phyloP scores from a whole-genome alignment of 2,113 vertebrate genomes.

The Coracopsis vasa region DNA sequence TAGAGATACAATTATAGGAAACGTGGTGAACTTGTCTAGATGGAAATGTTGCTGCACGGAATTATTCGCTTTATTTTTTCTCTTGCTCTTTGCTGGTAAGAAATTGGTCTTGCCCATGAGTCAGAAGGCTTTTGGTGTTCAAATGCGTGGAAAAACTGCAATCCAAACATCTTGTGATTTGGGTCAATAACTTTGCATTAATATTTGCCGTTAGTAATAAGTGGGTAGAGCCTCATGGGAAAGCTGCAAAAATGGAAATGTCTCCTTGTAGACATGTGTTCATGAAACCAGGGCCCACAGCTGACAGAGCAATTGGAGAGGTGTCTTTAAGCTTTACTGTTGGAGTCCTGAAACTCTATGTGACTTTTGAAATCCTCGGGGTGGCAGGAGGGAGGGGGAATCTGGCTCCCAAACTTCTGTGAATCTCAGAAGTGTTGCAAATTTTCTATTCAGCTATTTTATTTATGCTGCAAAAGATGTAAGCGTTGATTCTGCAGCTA shows the following conservation, averaged over 20 bases:
- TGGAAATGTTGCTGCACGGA: background rate
- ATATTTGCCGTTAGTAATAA: constrained; percentile 69
- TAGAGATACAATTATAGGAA: background rate
- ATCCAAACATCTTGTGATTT: constrained; percentile 63
- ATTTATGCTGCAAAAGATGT: background rate
- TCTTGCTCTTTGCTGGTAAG: background rate
- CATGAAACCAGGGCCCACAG: constrained; percentile 30
- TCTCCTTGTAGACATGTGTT: constrained; percentile 61
- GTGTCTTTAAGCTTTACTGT: constrained; percentile 52
- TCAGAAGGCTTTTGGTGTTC: constrained; percentile 29
- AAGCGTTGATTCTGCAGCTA: background rate
- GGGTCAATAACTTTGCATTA: constrained; percentile 73
- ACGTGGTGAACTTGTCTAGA: background rate
- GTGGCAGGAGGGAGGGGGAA: background rate
- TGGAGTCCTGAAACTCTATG: background rate
- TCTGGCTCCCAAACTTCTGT: background rate
- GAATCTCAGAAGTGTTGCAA: background rate
- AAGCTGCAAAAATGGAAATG: constrained; percentile 69
- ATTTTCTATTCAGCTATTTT: background rate
- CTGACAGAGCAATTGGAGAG: constrained; percentile 68
- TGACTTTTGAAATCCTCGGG: background rate
- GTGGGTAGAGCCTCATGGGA: constrained; percentile 59
- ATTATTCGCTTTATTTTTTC: background rate
- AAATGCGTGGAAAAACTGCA: constrained; percentile 49
- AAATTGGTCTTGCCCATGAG: background rate